phyloP scores from a whole-genome alignment of 2,113 vertebrate species.

The Podilymbus podiceps region DNA sequence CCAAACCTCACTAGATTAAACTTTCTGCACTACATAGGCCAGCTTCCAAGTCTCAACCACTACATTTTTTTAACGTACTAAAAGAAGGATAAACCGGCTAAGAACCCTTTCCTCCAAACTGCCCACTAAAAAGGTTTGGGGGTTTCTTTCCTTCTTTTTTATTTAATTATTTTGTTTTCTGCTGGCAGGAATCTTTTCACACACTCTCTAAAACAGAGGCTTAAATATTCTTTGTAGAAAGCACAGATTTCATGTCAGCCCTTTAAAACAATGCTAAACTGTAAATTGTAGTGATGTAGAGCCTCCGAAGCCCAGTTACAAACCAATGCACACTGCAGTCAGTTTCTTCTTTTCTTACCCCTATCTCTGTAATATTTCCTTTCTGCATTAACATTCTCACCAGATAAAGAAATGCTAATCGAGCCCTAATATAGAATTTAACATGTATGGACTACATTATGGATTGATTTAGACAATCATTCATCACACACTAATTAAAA shows the following conservation, averaged over 20 bases:
- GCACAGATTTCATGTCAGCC: not conserved
- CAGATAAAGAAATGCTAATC: not conserved
- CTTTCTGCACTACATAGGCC: not conserved
- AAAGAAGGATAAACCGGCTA: not conserved
- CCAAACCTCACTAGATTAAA: not conserved
- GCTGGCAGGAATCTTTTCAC: not conserved
- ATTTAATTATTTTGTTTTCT: not conserved
- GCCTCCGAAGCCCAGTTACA: not conserved
- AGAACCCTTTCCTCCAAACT: not conserved
- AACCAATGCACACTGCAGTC: not conserved
- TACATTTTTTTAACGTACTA: not conserved
- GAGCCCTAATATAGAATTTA: slow-evolving; percentile 46
- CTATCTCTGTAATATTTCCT: not conserved
- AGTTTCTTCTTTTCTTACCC: not conserved
- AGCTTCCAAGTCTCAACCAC: not conserved
- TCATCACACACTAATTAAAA: slow-evolving; percentile 76
- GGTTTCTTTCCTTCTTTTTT: not conserved
- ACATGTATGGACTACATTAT: slow-evolving; percentile 47
- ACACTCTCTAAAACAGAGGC: not conserved
- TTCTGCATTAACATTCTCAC: not conserved
- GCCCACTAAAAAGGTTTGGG: not conserved
- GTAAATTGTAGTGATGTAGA: too few species aligned
- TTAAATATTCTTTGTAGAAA: not conserved
- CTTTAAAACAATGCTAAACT: not conserved
- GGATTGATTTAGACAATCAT: slow-evolving; percentile 76